These are phyloP conservation scores for Hermatobates lingyangjiaoensis DNA, from an alignment of 1,140 invertebrate species.

Conservation along the genomic window DNA sequence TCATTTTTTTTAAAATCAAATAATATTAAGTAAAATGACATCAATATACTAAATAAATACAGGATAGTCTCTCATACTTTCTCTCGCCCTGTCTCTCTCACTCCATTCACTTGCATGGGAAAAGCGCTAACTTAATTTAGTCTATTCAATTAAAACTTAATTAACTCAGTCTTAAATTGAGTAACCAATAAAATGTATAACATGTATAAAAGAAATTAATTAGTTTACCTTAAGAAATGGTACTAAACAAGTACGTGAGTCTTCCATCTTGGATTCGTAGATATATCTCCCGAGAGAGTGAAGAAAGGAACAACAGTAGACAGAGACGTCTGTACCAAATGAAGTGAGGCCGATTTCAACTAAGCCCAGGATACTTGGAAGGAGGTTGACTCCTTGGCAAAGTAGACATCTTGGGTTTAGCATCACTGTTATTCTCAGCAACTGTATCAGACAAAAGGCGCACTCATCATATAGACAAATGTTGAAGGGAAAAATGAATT, in stretches of 20 bases:
- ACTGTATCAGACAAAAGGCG: too few species aligned
- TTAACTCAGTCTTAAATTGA: not conserved
- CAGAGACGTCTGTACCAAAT: slow-evolving; percentile 40
- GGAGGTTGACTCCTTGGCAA: slow-evolving; percentile 31
- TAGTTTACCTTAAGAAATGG: slow-evolving; percentile 45
- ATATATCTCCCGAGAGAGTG: slow-evolving; percentile 30
- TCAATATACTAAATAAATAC: too few species aligned
- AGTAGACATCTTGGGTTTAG: too few species aligned
- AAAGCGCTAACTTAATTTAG: not conserved
- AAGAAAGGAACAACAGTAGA: slow-evolving; percentile 46
- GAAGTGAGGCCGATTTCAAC: slow-evolving; percentile 46
- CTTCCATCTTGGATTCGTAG: slow-evolving; percentile 19
- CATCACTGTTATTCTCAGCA: too few species aligned
- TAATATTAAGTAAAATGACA: too few species aligned
- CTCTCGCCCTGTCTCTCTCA: too few species aligned
- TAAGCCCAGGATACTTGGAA: slow-evolving; percentile 38
- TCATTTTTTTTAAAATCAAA: too few species aligned
- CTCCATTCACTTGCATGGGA: not conserved
- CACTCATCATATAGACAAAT: too few species aligned
- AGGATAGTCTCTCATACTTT: too few species aligned
- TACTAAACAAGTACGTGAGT: slow-evolving; percentile 32
- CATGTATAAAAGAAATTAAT: too few species aligned
- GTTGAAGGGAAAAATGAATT: too few species aligned
- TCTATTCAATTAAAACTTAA: not conserved
- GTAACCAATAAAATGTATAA: too few species aligned